Evolutionary conservation across 2,113 vertebrate species (phyloP).

Genomic region (Illadopsis cleaveri): DNA sequence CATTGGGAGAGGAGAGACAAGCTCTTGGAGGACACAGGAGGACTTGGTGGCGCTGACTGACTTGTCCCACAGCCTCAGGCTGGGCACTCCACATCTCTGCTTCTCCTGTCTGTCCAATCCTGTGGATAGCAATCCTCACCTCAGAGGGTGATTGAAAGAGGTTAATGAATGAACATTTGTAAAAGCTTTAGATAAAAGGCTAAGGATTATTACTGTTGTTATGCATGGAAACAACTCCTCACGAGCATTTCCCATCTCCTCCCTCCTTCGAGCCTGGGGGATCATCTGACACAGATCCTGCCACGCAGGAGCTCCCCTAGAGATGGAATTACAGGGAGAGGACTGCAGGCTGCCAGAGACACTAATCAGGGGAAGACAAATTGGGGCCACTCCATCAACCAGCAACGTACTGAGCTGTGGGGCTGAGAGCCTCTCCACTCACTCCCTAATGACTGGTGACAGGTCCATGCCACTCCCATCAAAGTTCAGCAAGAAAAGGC

Average conservation of each 20-base stretch:
- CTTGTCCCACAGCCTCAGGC: background rate
- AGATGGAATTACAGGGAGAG: conserved; percentile 30
- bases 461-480: background rate
- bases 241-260: conserved; percentile 15
- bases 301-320: conserved; percentile 29
- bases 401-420: fast-evolving
- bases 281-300: conserved; percentile 51
- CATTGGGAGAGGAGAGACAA: background rate
- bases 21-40: background rate
- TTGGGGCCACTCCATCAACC: background rate
- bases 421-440: background rate
- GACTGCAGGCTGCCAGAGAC: background rate
- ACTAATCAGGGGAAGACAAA: background rate
- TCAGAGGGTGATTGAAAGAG: conserved; percentile 16
- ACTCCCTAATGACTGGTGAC: background rate
- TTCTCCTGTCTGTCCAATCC: conserved; percentile 46
- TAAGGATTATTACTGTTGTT: conserved; percentile 48
- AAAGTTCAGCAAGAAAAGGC: background rate
- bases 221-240: conserved; percentile 52
- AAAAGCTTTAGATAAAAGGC: conserved; percentile 64
- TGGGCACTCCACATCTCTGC: background rate
- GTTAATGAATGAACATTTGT: conserved; percentile 61
- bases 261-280: background rate
- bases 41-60: background rate
- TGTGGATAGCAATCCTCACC: conserved; percentile 49